Evolutionary conservation across 2,113 vertebrate genomes (phyloP).

Genomic region (Sorex fumeus): DNA sequence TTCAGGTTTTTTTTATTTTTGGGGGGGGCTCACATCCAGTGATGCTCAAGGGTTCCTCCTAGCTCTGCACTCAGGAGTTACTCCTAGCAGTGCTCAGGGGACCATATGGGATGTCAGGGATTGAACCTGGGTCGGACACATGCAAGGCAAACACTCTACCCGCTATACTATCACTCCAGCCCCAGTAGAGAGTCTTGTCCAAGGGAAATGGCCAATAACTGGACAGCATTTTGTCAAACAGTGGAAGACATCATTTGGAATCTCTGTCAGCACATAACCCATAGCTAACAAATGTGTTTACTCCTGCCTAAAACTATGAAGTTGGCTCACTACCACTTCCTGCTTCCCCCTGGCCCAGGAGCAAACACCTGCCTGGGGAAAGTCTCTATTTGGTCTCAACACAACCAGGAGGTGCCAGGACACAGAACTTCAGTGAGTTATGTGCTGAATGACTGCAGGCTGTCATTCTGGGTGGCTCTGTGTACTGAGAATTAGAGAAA

Average conservation of each 20-base stretch:
- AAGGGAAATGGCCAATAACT: neutral
- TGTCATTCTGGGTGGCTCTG: neutral
- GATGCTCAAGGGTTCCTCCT: no score
- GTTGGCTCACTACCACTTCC: neutral
- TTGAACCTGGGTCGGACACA: no score
- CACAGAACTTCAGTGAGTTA: neutral
- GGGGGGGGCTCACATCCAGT: no score
- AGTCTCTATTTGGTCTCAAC: neutral
- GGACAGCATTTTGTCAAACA: neutral
- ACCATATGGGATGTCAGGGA: no score
- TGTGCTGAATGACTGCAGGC: neutral
- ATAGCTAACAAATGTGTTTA: neutral
- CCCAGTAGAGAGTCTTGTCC: neutral
- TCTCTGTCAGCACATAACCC: neutral
- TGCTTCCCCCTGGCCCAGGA: neutral
- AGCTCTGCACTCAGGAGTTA: no score
- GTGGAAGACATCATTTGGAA: constrained; percentile 1
- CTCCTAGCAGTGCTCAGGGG: no score
- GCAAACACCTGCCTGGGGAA: neutral
- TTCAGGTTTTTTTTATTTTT: no score
- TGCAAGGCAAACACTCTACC: no score
- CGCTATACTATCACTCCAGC: no score
- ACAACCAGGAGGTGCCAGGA: neutral
- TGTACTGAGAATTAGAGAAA: neutral
- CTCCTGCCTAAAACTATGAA: neutral